These are phyloP conservation scores for Furcula furcula DNA, from an alignment of 2,888 invertebrate species.

Conservation along the genomic window DNA sequence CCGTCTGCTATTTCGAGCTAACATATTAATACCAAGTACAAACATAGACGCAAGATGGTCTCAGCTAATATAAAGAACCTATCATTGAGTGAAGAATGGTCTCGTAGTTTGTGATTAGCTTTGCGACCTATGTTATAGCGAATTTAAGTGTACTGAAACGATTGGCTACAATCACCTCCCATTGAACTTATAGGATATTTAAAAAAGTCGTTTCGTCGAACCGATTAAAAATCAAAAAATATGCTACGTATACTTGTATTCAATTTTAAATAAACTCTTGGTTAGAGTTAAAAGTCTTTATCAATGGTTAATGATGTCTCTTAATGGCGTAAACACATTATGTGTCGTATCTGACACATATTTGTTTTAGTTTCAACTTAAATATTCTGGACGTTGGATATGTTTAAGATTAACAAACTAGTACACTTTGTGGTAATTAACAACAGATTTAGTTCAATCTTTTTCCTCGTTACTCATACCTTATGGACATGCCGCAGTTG, in stretches of 20 bases:
- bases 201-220: no score
- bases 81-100: no score
- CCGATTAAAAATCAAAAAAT: neutral
- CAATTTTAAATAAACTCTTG: conserved; percentile 5
- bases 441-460: conserved; percentile 59
- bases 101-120: no score
- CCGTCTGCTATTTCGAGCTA: no score
- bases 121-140: no score
- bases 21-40: no score
- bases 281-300: conserved; percentile 27
- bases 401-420: conserved; percentile 54
- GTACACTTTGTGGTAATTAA: conserved; percentile 57
- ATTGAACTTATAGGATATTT: no score
- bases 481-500: conserved; percentile 29
- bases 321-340: conserved; percentile 45
- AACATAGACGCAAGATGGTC: no score
- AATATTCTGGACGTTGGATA: conserved; percentile 37
- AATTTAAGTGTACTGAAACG: no score
- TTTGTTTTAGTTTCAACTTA: conserved; percentile 40
- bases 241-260: neutral
- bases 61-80: no score
- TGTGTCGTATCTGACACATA: conserved; percentile 36
- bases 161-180: no score
- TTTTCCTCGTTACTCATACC: conserved; percentile 70
- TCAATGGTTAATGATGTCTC: conserved; percentile 37